Conservation (phyloP, 2,797 vertebrate species). For the Taenioides sp. region DNA sequence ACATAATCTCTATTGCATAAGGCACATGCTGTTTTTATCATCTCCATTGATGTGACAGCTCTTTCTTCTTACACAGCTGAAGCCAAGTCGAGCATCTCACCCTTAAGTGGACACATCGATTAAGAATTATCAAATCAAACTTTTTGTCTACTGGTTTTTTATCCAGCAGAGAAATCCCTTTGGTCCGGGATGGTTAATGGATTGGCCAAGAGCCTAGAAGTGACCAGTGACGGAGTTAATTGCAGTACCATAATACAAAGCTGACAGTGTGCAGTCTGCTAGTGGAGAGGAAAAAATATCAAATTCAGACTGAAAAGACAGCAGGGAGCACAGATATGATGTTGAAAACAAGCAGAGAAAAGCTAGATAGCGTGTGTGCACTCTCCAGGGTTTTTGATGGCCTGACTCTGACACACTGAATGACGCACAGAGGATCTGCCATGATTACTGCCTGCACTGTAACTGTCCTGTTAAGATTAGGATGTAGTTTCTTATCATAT, state of each 20-base stretch:
- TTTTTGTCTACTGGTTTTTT: conserved; percentile 33
- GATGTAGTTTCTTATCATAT: conserved; percentile 4
- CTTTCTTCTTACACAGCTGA: conserved; percentile 38
- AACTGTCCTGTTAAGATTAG: conserved; percentile 26
- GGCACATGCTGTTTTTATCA: conserved; percentile 1
- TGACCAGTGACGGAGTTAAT: conserved; percentile 64
- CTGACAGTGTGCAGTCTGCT: conserved; percentile 38
- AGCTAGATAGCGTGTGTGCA: conserved; percentile 39
- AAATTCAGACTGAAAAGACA: conserved; percentile 19
- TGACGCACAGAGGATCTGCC: conserved; percentile 43
- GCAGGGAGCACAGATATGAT: conserved; percentile 40
- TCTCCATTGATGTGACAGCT: conserved; percentile 30
- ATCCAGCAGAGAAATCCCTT: conserved; percentile 39
- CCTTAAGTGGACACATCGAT: conserved; percentile 54
- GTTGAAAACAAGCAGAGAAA: conserved; percentile 34
- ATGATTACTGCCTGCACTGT: conserved; percentile 33
- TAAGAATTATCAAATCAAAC: conserved; percentile 57
- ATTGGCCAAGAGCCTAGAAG: conserved; percentile 63
- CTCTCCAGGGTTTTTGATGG: conserved; percentile 58
- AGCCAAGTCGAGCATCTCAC: conserved; percentile 40
- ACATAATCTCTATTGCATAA: conserved; percentile 22
- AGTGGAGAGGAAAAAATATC: conserved; percentile 24
- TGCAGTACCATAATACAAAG: conserved; percentile 60
- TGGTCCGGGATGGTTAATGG: conserved; percentile 56
- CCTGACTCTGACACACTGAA: conserved; percentile 57